A percentile compares a stretch with the other conserved stretches of the same genome.
phyloP scores from a whole-genome alignment of 2,113 vertebrate genomes.

The Istiophorus platypterus region DNA sequence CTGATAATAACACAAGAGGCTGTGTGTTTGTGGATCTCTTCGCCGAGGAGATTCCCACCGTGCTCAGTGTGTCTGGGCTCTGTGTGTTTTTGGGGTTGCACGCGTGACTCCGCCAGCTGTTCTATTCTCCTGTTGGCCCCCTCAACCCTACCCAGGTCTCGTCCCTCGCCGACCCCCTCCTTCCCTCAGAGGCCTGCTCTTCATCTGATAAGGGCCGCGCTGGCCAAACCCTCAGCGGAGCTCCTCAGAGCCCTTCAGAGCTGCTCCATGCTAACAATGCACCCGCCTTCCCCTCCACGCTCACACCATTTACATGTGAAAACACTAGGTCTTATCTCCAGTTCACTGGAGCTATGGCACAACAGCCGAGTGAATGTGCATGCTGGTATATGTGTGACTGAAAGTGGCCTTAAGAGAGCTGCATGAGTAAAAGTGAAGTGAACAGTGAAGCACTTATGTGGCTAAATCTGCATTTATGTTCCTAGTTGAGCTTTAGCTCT shows the following conservation, averaged over 20 bases:
- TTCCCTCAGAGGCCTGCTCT: conserved; percentile 79
- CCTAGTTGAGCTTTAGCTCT: conserved; percentile 14
- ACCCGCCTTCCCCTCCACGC: conserved; percentile 62
- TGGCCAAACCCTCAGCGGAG: conserved; percentile 73
- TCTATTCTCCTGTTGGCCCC: conserved; percentile 79
- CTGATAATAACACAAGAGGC: conserved; percentile 83
- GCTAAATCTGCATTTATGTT: conserved; percentile 30
- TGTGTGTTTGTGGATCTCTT: conserved; percentile 80
- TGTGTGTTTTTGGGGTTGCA: conserved; percentile 83
- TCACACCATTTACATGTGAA: conserved; percentile 84
- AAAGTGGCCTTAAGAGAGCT: conserved; percentile 50
- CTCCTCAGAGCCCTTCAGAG: conserved; percentile 69
- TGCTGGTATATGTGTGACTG: conserved; percentile 35
- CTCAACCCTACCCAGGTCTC: conserved; percentile 65
- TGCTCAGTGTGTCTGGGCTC: conserved; percentile 81
- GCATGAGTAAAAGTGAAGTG: conserved; percentile 16
- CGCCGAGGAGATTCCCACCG: conserved; percentile 82
- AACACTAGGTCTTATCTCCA: conserved; percentile 82
- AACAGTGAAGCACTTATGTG: conserved; percentile 34
- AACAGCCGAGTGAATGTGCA: conserved; percentile 61
- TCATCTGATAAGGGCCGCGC: conserved; percentile 83
- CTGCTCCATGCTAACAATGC: conserved; percentile 75
- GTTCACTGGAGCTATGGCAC: conserved; percentile 75
- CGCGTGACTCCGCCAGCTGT: conserved; percentile 85
- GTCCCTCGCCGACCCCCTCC: conserved; percentile 64